These are phyloP conservation scores for Hormiphora californensis DNA, from an alignment of 37 sponge, comb jelly and placozoan genomes.

Conservation along the genomic window DNA sequence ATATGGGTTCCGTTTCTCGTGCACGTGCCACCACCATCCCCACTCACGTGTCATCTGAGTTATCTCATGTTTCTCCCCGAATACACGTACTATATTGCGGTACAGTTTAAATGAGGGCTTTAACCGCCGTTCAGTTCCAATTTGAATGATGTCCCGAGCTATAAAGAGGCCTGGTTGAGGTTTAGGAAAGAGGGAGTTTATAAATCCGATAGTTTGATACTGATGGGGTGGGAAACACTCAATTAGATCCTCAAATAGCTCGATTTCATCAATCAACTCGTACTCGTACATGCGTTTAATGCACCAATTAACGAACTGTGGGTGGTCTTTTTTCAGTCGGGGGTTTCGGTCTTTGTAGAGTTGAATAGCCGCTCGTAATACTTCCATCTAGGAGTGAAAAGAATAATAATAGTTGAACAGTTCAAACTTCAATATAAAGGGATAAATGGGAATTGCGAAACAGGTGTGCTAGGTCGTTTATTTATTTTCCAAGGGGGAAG, in stretches of 20 bases:
- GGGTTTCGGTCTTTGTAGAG: conserved; percentile 20
- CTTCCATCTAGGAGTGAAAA: too few relatives aligned
- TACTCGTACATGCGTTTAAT: conserved; percentile 43
- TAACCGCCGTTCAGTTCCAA: not conserved
- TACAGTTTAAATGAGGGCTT: conserved; percentile 18
- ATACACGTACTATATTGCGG: conserved; percentile 3
- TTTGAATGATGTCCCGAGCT: not conserved
- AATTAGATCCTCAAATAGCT: conserved; percentile 21
- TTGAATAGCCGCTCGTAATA: not conserved
- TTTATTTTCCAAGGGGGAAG: too few relatives aligned
- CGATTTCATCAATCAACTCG: conserved; percentile 20
- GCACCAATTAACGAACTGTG: conserved; percentile 54
- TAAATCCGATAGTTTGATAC: conserved; percentile 28
- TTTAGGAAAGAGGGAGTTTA: not conserved
- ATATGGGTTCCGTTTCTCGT: not conserved
- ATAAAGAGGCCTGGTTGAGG: not conserved
- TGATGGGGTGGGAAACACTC: conserved; percentile 14
- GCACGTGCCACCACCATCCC: conserved; percentile 26
- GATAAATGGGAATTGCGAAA: too few relatives aligned
- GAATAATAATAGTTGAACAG: too few relatives aligned
- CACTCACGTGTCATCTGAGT: not conserved
- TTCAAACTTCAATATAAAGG: too few relatives aligned
- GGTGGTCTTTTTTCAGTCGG: conserved; percentile 20
- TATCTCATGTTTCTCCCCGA: conserved; percentile 14
- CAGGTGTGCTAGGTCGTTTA: too few relatives aligned